A percentile compares a stretch with the other conserved stretches of the same genome.
These are phyloP conservation scores for Genyomyrus donnyi DNA, from an alignment of 2,113 vertebrate species.

Conservation along the genomic window DNA sequence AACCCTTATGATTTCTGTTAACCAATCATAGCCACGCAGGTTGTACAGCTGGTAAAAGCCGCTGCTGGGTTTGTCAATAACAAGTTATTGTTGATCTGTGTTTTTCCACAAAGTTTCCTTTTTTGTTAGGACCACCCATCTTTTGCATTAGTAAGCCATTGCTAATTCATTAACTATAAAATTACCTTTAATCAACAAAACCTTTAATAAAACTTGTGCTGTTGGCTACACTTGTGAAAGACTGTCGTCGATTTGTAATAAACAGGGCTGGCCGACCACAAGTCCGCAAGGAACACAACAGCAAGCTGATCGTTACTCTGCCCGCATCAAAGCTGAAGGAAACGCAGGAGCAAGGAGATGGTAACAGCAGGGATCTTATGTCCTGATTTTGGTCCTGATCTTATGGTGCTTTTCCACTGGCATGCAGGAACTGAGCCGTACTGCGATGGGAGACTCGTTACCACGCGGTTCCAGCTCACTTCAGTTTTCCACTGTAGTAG, in stretches of 20 bases:
- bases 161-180: neutral
- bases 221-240: neutral
- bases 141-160: neutral
- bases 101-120: neutral
- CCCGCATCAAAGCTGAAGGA: slow-evolving; percentile 36
- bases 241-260: neutral
- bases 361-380: neutral
- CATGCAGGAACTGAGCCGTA: neutral
- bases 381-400: neutral
- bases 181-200: neutral
- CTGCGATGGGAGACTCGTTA: neutral
- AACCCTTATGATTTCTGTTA: neutral
- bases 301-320: slow-evolving; percentile 79
- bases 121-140: neutral
- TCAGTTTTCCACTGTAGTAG: neutral
- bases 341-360: slow-evolving; percentile 23
- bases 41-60: neutral
- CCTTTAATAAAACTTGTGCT: neutral
- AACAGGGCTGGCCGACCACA: slow-evolving; percentile 61
- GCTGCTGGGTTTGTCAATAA: neutral
- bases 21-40: neutral
- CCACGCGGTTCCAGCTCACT: neutral
- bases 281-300: slow-evolving; percentile 85
- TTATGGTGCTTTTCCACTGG: neutral
- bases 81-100: neutral